Conservation (phyloP, 1,140 invertebrate genomes). For the Diabrotica virgifera region DNA sequence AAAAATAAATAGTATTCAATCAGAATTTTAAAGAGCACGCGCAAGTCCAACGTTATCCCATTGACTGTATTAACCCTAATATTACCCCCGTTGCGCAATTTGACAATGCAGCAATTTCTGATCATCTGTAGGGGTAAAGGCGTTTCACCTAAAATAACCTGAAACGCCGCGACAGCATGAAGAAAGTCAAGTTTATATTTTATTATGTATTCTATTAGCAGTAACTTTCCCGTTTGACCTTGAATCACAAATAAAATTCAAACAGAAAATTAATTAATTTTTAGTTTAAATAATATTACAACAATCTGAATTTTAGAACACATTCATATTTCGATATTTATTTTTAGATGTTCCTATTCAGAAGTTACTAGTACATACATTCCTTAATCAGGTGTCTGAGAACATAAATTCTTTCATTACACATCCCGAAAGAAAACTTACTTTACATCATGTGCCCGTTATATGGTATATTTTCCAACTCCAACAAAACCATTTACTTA, state of each 20-base stretch:
- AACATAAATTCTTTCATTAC: background rate
- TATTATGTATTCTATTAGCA: conserved; percentile 19
- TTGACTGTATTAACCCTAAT: conserved; percentile 28
- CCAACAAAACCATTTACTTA: background rate
- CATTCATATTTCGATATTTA: background rate
- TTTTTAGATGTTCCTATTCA: background rate
- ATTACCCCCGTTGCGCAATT: conserved; percentile 32
- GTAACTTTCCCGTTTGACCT: conserved; percentile 36
- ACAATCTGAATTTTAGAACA: no score
- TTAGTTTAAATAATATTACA: no score
- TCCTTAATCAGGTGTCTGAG: background rate
- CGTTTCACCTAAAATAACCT: conserved; percentile 16
- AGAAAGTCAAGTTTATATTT: conserved; percentile 15
- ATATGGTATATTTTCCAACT: conserved; percentile 27
- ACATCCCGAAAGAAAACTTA: conserved; percentile 11
- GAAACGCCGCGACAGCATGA: background rate
- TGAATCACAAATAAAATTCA: conserved; percentile 13
- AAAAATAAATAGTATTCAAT: background rate
- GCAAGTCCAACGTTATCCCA: conserved; percentile 24
- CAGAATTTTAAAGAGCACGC: conserved; percentile 23
- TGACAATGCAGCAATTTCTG: conserved; percentile 22
- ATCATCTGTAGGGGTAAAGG: conserved; percentile 5
- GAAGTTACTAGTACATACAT: background rate
- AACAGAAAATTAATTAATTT: no score
- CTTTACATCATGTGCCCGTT: conserved; percentile 31